phyloP scores from a whole-genome alignment of 2,113 vertebrate species.

The Xenus cinereus region DNA sequence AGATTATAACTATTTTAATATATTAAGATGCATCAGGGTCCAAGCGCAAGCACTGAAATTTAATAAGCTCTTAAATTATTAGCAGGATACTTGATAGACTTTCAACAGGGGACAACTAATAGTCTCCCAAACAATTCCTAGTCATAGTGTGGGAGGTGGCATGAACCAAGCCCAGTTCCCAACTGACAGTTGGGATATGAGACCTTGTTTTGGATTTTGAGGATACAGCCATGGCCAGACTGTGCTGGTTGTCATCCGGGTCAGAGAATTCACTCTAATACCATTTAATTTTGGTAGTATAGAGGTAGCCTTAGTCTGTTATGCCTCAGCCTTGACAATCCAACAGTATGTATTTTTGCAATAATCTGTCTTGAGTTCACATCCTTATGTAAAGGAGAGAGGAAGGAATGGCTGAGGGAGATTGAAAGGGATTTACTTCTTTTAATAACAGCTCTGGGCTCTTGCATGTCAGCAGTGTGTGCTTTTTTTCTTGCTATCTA shows the following conservation, averaged over 20 bases:
- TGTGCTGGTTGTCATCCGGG: background rate
- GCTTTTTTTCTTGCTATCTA: conserved; percentile 33
- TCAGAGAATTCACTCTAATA: background rate
- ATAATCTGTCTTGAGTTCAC: background rate
- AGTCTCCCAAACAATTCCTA: background rate
- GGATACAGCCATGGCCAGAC: background rate
- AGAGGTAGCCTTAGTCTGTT: background rate
- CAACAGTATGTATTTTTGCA: background rate
- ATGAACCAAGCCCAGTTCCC: background rate
- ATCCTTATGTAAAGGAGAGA: conserved; percentile 6
- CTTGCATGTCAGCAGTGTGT: background rate
- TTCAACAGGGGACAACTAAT: background rate
- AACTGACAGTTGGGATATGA: background rate
- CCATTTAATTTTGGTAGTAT: background rate
- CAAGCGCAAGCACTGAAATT: background rate
- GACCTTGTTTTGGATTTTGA: background rate
- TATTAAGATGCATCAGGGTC: background rate
- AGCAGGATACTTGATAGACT: background rate
- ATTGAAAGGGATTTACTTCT: conserved; percentile 21
- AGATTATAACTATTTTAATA: background rate
- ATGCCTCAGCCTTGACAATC: background rate
- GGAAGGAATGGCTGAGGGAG: background rate
- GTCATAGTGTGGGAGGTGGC: background rate
- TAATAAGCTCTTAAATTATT: background rate
- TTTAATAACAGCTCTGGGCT: conserved; percentile 28